Base-by-base conservation (phyloP, 2,888 invertebrate species). In the Netelia melanura region DNA sequence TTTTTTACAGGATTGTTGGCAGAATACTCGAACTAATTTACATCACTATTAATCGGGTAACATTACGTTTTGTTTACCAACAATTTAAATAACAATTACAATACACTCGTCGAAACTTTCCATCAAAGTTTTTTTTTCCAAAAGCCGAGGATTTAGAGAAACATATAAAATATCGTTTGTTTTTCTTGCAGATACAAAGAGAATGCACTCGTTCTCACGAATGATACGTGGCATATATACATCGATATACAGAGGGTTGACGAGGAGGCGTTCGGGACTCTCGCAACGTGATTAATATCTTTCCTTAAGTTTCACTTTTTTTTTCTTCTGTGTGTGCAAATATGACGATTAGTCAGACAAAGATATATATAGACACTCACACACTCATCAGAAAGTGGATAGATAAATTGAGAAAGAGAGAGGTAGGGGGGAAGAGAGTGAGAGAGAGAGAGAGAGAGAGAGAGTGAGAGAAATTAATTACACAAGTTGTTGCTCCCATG, bases 401-500 rank as follows among this genome's bases (percentile, higher is more conserved):
- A 65, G 56, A 76, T 68, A 58, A 62, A 72, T 23, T 38, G 52
- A 61, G 75, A 82, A 65, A 83, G 64, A 72, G 62, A 52, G 64
- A 48, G 65, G 64, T 30, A 72, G 56, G 52, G 43, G 67, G 70
- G 78, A 61, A 70, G 67, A 76, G 56, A 76, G 76, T 56, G 62
- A 77, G 71, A 84, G 75, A 58, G 70, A 56, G 62, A 77, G 62
- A 77, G 71, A 84, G 75, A 58, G 70, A 56, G 62, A 77, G 71
- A 84, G 75, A 58, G 70, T 62, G 54, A 80, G 68, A 84, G 79
- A 85, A 30, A 82, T 68, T 67, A 80, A 83, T 72, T 81, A 78
- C 75, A 80, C 74, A 86, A 89, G 95, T 95, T 95, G 95, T 95
- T 95, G 95, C 95, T 95, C 95, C 95, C 95, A 95, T 94, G 90